Base-by-base conservation (phyloP, 2,888 invertebrate genomes). In the Sericinus montela region DNA sequence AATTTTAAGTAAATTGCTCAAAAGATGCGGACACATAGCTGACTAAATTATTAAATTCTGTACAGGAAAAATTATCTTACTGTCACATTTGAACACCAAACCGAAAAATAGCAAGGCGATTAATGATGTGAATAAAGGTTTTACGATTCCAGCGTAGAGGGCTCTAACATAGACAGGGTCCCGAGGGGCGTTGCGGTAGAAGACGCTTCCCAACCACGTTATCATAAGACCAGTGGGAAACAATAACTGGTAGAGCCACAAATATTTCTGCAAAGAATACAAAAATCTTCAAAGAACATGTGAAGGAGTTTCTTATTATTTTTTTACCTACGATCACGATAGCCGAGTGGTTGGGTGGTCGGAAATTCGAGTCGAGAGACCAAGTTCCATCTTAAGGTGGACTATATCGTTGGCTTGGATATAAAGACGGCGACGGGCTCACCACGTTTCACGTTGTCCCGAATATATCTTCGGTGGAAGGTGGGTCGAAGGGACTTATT, bases 181-280 rank as follows among this genome's bases (percentile, higher is more conserved):
- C 1, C 44, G 53, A 0, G 59, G 60, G 4, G 32, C 45, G 32
- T 65, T 63, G 0, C 13, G 25, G 52, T 65, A 72, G 63, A 65
- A 73, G 8, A 69, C 14, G 9, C 50, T 50, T 15, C 63, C 61
- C 0, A 58, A 23, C 23, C 54, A 35, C 1, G 56, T 13, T 14
- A 63, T 8, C n/a, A 13, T 9, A 0, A 52, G 0, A 1, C 19
- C 48, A 9, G 57, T 0, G 0, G 67, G 69, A 1, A 63, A 14
- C 7, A 62, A 13, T 0, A 45, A 14, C 11, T 45, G 45, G 19
- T 45, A 38, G 11, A 32, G 13, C 45, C 45, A 45, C 16, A 32
- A 30, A 45, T 45, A 38, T 30, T 38, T 38, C 45, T 45, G 32
- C 10, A 38, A 32, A 2, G 5, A 19, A 19, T 3, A 19, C 2